Percentiles rank a stretch among this genome's conserved stretches.
phyloP scores from a whole-genome alignment of 2,797 vertebrate genomes.

The Mus minutoides region DNA sequence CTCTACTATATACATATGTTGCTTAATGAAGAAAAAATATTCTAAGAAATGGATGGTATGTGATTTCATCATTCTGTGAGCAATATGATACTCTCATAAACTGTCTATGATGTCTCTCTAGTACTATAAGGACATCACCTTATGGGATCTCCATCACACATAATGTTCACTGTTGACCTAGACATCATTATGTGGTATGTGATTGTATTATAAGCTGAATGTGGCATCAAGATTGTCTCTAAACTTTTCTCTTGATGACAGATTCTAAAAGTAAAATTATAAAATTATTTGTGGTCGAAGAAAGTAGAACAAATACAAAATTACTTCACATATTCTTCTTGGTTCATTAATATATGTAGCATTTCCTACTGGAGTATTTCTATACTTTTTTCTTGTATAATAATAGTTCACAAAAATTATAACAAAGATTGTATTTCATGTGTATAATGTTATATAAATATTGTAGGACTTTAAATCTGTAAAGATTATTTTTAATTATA shows the following conservation, averaged over 20 bases:
- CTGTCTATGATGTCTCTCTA: background rate
- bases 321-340: background rate
- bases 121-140: background rate
- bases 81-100: background rate
- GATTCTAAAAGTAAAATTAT: background rate
- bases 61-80: background rate
- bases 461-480: background rate
- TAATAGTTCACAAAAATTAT: background rate
- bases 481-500: background rate
- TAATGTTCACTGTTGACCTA: background rate
- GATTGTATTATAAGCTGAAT: background rate
- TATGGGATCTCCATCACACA: background rate
- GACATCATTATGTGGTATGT: background rate
- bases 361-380: slow-evolving; percentile 12
- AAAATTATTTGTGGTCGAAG: background rate
- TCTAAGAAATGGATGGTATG: background rate
- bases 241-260: background rate
- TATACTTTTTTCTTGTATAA: background rate
- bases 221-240: background rate
- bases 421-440: background rate
- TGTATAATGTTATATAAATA: background rate
- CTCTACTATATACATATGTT: background rate
- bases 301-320: background rate
- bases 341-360: background rate
- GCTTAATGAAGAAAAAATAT: background rate